Base-by-base conservation (phyloP, 2,888 invertebrate genomes). In the Lepidocyrtinus sp. region DNA sequence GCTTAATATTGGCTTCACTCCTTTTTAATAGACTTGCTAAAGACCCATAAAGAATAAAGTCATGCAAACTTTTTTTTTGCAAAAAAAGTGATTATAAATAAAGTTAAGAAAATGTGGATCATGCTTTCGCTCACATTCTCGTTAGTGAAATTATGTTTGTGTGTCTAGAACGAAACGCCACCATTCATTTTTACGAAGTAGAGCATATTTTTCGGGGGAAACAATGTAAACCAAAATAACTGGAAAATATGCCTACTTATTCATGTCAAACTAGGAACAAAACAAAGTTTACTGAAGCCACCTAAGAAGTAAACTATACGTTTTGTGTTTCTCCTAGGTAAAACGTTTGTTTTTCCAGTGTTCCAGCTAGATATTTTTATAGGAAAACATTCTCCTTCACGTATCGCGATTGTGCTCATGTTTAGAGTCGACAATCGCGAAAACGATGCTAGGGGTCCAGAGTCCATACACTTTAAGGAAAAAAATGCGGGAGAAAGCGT, bases 21-120 rank as follows among this genome's bases (percentile, higher is more conserved):
- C 59, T 59, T 59, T 59, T 59, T 59, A 59, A 59, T 59, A 59
- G 59, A 59, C 59, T 59, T 59, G 59, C 59, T 59, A 59, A 59
- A 59, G 59, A 59, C 59, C 59, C 59, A 59, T 59, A 59, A 59
- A 59, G 22, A 59, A 55, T 55, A 59, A 59, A 59, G 59, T 59
- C 59, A 59, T 59, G 59, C 59, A 59, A 59, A 59, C 59, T 59
- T 59, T 59, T 59, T 59, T 59, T n/a, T 21, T 59, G 1, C 59
- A 9, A 21, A 59, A 59, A 59, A 59, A 59, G 59, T 59, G 59
- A 59, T 59, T 59, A 59, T 59, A 59, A 59, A 59, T 59, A 59
- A 59, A 59, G 21, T 59, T 59, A 7, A 21, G n/a, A 59, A 55
- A 59, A 59, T 59, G 22, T 59, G 59, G 59, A 9, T 21, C 22